Conservation (phyloP, 2,888 invertebrate species). For the Ceriagrion tenellum region DNA sequence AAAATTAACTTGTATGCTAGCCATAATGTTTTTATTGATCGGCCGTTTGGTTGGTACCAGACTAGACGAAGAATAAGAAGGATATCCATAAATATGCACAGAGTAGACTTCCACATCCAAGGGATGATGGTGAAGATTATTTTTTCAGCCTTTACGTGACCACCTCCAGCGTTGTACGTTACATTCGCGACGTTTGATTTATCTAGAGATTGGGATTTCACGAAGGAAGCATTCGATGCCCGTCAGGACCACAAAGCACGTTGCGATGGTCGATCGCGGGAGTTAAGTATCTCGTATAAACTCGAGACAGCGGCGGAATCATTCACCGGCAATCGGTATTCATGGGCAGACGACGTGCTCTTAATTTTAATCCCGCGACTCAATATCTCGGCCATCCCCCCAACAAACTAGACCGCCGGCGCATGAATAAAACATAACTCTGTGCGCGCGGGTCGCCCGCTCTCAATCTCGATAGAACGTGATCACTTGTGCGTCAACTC, state of each 20-base stretch:
- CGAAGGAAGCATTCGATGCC: not conserved
- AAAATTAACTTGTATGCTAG: too few species aligned
- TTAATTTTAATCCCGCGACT: slow-evolving; percentile 17
- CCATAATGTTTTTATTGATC: too few species aligned
- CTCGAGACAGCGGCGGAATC: not conserved
- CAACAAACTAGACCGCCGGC: not conserved
- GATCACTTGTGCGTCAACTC: slow-evolving; percentile 6
- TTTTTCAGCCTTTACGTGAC: not conserved
- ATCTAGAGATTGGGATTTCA: not conserved
- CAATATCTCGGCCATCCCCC: not conserved
- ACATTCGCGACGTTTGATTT: not conserved
- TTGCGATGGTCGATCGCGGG: not conserved
- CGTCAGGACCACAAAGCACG: not conserved
- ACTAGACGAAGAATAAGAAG: too few species aligned
- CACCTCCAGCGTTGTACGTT: not conserved
- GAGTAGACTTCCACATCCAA: too few species aligned
- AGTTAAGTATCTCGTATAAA: slow-evolving; percentile 4
- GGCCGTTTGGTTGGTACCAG: too few species aligned
- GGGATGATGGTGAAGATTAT: too few species aligned
- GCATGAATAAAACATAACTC: slow-evolving; percentile 22
- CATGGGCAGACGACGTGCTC: not conserved
- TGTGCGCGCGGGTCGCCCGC: not conserved
- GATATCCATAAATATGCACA: too few species aligned
- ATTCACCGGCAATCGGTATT: not conserved
- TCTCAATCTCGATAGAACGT: not conserved